A percentile compares a stretch with the other conserved stretches of the same genome.
Conservation (phyloP, 2,888 invertebrate genomes). For the Ectobius pallidus region DNA sequence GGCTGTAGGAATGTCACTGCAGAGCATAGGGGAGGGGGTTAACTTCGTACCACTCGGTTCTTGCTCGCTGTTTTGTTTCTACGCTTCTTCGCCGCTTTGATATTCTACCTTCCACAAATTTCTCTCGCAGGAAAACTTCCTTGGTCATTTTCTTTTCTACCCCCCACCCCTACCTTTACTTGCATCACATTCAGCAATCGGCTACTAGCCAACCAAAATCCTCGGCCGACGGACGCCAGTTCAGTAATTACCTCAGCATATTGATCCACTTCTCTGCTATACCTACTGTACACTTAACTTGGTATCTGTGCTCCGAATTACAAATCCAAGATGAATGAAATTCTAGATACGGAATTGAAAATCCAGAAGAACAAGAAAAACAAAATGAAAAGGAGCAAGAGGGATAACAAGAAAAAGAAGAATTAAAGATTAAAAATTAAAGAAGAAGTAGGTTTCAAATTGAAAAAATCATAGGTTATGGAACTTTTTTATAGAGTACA, state of each 20-base stretch:
- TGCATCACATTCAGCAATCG: conserved; percentile 28
- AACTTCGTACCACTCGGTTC: conserved; percentile 5
- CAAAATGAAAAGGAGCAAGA: not conserved
- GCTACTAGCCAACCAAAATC: conserved; percentile 35
- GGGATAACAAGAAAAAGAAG: not conserved
- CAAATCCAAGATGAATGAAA: not conserved
- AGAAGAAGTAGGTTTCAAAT: too few relatives aligned
- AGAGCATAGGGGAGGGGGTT: not conserved
- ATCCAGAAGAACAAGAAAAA: not conserved
- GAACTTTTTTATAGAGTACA: too few relatives aligned
- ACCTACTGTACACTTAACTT: conserved; percentile 18
- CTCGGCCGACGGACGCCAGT: conserved; percentile 33
- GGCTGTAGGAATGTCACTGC: conserved; percentile 22
- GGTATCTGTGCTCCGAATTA: too few relatives aligned
- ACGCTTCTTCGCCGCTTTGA: not conserved
- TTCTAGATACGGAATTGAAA: not conserved
- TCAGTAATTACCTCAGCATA: conserved; percentile 37
- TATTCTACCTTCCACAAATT: conserved; percentile 1
- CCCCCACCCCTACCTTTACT: conserved; percentile 23
- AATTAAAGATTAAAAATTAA: not conserved
- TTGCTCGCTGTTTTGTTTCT: not conserved
- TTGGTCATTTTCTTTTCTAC: conserved; percentile 36
- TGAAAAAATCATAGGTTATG: too few relatives aligned
- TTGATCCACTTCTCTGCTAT: conserved; percentile 33
- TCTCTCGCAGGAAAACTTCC: conserved; percentile 26